phyloP scores from a whole-genome alignment of 37 sponge, comb jelly and placozoan species.

The Dysidea cf. avara region DNA sequence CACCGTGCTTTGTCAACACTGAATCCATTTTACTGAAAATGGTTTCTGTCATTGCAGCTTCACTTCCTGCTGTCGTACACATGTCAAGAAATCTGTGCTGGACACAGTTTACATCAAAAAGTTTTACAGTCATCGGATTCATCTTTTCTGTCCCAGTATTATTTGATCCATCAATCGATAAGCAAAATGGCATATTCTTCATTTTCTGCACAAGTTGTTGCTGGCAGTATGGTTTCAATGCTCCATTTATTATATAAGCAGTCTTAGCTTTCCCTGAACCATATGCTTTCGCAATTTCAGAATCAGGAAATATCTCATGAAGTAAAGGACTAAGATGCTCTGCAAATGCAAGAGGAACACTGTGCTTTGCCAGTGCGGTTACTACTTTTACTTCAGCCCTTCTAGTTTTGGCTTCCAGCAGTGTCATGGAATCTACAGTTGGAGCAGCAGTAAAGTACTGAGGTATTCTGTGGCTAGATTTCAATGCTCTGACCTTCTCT shows the following conservation, averaged over 20 bases:
- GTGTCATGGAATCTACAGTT: conserved; percentile 10
- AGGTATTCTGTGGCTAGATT: too few species aligned
- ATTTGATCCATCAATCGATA: conserved; percentile 58
- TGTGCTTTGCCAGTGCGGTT: conserved; percentile 42
- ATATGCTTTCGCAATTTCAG: conserved; percentile 43
- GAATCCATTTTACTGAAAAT: conserved; percentile 22
- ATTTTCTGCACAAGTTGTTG: conserved; percentile 15
- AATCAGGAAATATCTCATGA: conserved; percentile 50
- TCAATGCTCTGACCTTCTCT: too few species aligned
- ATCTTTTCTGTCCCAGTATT: conserved; percentile 27
- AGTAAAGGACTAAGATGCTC: conserved; percentile 44
- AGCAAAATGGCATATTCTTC: conserved; percentile 34
- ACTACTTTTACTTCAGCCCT: conserved; percentile 55
- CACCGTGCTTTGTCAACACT: conserved; percentile 15
- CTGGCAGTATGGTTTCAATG: conserved; percentile 18
- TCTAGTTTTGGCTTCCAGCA: conserved; percentile 22
- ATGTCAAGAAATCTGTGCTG: conserved; percentile 31
- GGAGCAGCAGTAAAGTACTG: conserved; percentile 1
- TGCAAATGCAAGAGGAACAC: conserved; percentile 38
- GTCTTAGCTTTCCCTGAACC: conserved; percentile 40
- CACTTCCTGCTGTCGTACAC: conserved; percentile 27
- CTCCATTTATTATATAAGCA: conserved; percentile 33
- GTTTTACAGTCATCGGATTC: conserved; percentile 38
- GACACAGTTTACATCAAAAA: conserved; percentile 30
- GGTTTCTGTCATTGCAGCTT: conserved; percentile 14